These are phyloP conservation scores for Drosophila guanche DNA, from an alignment of 1,140 invertebrate genomes.

Conservation along the genomic window DNA sequence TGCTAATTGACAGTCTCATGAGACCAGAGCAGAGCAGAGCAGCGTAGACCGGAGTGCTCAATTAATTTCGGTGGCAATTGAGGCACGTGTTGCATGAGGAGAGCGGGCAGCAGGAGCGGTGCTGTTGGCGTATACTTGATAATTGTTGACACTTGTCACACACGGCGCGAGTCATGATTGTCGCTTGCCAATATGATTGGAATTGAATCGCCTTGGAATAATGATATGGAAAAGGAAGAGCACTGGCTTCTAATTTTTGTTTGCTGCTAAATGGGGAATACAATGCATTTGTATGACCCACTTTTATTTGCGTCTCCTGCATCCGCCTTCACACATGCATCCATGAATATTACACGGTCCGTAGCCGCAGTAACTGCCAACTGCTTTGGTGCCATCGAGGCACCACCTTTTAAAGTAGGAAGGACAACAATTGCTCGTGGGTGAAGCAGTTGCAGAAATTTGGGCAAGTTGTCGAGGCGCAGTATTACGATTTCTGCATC, in stretches of 20 bases:
- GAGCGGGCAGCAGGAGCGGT: conserved; percentile 5
- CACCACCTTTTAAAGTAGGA: no score
- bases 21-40: conserved; percentile 17
- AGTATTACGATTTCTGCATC: no score
- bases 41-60: conserved; percentile 31
- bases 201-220: conserved; percentile 32
- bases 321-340: no score
- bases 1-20: conserved; percentile 78
- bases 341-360: no score
- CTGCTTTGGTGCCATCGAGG: no score
- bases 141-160: conserved; percentile 76
- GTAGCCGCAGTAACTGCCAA: no score
- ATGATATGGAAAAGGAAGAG: not conserved
- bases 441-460: no score
- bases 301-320: no score
- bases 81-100: conserved; percentile 55
- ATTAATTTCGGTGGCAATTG: conserved; percentile 74
- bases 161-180: not conserved
- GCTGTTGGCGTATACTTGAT: conserved; percentile 80
- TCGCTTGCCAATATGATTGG: conserved; percentile 28
- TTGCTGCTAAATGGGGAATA: conserved; percentile 2
- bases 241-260: conserved; percentile 5
- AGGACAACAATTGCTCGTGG: no score
- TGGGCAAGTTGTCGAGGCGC: no score
- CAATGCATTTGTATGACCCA: no score